Evolutionary conservation across 2,888 invertebrate genomes (phyloP).

Genomic region (Caenorhabditis sp.): DNA sequence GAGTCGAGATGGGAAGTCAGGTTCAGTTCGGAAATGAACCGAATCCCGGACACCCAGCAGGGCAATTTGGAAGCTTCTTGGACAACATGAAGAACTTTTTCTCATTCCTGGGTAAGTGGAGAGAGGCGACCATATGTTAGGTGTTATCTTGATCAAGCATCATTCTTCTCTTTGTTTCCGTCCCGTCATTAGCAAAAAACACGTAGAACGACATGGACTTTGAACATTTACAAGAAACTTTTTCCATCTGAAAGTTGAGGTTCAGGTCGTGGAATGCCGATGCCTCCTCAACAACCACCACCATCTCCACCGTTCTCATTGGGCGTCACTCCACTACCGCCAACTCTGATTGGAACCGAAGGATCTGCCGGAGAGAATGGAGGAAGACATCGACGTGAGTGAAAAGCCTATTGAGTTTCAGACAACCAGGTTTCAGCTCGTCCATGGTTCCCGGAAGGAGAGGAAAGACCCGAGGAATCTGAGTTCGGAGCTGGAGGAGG

Average conservation of each 20-base stretch:
- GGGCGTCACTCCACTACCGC: constrained; percentile 49
- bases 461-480: constrained; percentile 17
- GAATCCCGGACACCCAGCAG: constrained; percentile 67
- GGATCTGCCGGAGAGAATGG: constrained; percentile 40
- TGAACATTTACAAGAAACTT: constrained; percentile 24
- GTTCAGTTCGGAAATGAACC: constrained; percentile 68
- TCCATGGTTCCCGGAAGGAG: constrained; percentile 61
- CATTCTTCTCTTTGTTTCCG: not conserved
- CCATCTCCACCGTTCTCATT: constrained; percentile 55
- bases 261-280: constrained; percentile 62
- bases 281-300: constrained; percentile 63
- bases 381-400: constrained; percentile 48
- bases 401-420: not conserved
- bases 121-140: constrained; percentile 11
- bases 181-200: not conserved
- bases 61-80: constrained; percentile 70
- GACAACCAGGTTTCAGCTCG: constrained; percentile 35
- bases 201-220: constrained; percentile 37
- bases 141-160: constrained; percentile 46
- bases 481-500: constrained; percentile 36
- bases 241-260: constrained; percentile 2
- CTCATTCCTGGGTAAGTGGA: constrained; percentile 57
- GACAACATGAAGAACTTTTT: constrained; percentile 71
- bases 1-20: constrained; percentile 70
- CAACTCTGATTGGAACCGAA: constrained; percentile 56